Base-by-base conservation (phyloP, 35 echinoderm and acorn worm genomes). In the Holothuria glaberrima region DNA sequence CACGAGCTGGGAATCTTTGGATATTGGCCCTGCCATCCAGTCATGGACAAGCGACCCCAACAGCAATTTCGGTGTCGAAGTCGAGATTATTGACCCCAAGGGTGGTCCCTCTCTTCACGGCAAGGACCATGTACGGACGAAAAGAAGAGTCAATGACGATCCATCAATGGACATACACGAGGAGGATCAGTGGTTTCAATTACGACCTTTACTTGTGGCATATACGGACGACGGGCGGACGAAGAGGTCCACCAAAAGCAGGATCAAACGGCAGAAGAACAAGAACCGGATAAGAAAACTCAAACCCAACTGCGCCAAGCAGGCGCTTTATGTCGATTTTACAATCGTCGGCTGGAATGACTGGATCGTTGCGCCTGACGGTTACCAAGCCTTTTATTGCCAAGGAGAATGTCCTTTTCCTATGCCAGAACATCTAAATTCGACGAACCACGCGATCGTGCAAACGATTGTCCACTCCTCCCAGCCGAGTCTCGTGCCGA, bases 391-490 rank as follows among this genome's bases (percentile, higher is more conserved):
- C 35, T 98, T 64, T 58, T 98, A 93, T 62, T 98, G 96, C 71
- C 90, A 93, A 29, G 96, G 96, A 20, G 96, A 94, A 68, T 98
- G 96, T 61, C 96, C 96, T 9, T 93, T 94, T 28, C 93, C 96
- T 26, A 68, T 94, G 41, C 86, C 91, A 20, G 93, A 90, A 20
- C 96, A 95, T 80, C 83, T 98, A 21, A 98, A 98, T 83, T 74
- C 93, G 21, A 94, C 93, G n/a, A 98, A 94, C 68, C 93, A 95
- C 62, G 96, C 96, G 18, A 98, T 98, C 75, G 96, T 98, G 85
- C 96, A 98, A 73, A 98, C 96, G 75, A 92, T 98, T 82, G 91
- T 98, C 20, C 89, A 98, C 84, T 98, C 96, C 21, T 93, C 91
- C 25, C 90, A 94, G 62, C 88, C 96, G 30, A 45, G 72, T 28